These are phyloP conservation scores for Maniola hyperantus DNA, from an alignment of 2,888 invertebrate genomes.

Conservation along the genomic window DNA sequence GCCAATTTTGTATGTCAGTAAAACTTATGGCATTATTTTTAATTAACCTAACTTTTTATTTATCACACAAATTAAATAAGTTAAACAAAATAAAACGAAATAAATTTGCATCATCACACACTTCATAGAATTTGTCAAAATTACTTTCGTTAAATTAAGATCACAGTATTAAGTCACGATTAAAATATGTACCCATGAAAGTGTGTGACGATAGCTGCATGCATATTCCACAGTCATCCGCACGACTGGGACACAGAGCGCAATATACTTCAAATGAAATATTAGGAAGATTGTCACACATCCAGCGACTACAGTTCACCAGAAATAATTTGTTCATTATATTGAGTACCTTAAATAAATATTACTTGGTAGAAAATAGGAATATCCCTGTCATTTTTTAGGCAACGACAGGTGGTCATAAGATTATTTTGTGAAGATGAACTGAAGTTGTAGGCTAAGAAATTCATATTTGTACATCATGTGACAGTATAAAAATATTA, in stretches of 20 bases:
- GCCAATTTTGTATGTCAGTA: slow-evolving; percentile 72
- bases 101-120: slow-evolving; percentile 64
- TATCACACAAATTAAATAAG: slow-evolving; percentile 77
- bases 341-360: slow-evolving; percentile 43
- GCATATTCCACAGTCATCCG: slow-evolving; percentile 81
- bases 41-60: slow-evolving; percentile 46
- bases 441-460: slow-evolving; percentile 57
- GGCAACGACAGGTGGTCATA: slow-evolving; percentile 47
- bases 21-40: slow-evolving; percentile 70
- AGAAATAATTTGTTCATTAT: slow-evolving; percentile 44
- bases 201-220: slow-evolving; percentile 68
- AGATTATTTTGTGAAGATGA: slow-evolving; percentile 38
- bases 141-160: slow-evolving; percentile 80
- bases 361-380: slow-evolving; percentile 42
- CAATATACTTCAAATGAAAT: slow-evolving; percentile 47
- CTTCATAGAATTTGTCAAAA: slow-evolving; percentile 75
- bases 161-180: slow-evolving; percentile 82
- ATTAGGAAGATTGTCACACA: slow-evolving; percentile 62
- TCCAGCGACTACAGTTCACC: slow-evolving; percentile 57
- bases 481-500: slow-evolving; percentile 62
- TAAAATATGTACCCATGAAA: slow-evolving; percentile 73
- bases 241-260: slow-evolving; percentile 66
- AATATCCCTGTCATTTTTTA: slow-evolving; percentile 40
- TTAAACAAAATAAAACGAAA: slow-evolving; percentile 65
- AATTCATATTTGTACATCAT: slow-evolving; percentile 49